phyloP scores from a whole-genome alignment of 2,888 invertebrate genomes.

The Eudemis profundana region DNA sequence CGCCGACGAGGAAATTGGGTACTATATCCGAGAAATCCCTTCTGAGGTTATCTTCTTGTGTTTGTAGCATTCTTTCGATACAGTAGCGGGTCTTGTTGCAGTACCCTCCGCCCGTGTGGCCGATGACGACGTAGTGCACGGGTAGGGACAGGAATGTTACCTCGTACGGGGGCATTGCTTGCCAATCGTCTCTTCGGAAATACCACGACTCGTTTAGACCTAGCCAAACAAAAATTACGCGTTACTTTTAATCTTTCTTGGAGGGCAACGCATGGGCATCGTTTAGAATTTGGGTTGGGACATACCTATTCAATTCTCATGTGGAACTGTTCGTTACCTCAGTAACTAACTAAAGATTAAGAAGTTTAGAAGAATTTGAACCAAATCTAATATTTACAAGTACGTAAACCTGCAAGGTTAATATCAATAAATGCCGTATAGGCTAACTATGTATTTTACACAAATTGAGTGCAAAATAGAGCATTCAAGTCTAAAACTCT shows the following conservation, averaged over 20 bases:
- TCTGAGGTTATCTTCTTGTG: slow-evolving; percentile 64
- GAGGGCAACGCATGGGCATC: no score
- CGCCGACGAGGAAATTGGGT: slow-evolving; percentile 72
- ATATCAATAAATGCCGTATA: no score
- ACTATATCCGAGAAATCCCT: slow-evolving; percentile 67
- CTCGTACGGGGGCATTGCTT: slow-evolving; percentile 65
- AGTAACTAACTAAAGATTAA: no score
- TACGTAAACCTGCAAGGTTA: no score
- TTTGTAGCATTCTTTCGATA: slow-evolving; percentile 59
- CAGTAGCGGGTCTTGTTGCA: slow-evolving; percentile 63
- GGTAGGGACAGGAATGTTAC: slow-evolving; percentile 62
- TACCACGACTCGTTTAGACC: slow-evolving; percentile 75
- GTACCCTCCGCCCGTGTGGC: slow-evolving; percentile 63
- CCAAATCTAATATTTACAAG: no score
- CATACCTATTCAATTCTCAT: no score
- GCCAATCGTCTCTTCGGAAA: slow-evolving; percentile 74
- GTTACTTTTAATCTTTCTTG: slow-evolving; percentile 13
- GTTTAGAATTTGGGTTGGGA: no score
- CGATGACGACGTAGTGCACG: slow-evolving; percentile 64
- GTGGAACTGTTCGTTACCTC: no score
- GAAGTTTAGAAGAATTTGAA: no score
- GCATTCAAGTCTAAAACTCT: no score
- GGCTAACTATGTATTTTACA: no score
- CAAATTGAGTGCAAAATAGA: no score
- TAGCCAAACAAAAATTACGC: slow-evolving; percentile 56